Conservation (phyloP, 1,140 invertebrate genomes). For the Panagrolaimus sp. region DNA sequence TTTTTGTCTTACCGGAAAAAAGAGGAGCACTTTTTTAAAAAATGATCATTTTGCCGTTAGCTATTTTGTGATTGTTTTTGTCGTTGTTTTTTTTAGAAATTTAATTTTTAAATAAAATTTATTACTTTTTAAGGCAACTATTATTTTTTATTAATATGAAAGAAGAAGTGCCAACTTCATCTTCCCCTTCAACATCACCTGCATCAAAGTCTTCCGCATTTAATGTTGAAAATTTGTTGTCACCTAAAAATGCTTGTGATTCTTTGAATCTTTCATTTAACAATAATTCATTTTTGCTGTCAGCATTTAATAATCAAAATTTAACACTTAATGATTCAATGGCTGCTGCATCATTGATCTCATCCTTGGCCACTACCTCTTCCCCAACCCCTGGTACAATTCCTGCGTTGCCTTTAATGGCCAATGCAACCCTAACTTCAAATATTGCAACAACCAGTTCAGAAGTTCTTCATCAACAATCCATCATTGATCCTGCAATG, state of each 20-base stretch:
- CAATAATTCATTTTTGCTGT: background rate
- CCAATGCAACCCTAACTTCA: background rate
- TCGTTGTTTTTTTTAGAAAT: constrained; percentile 1
- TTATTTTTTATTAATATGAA: background rate
- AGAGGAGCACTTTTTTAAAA: background rate
- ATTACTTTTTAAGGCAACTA: constrained; percentile 1
- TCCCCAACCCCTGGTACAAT: background rate
- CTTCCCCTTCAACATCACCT: background rate
- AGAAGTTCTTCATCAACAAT: background rate
- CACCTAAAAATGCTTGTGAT: constrained; percentile 1
- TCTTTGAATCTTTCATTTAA: constrained; percentile 14
- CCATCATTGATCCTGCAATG: background rate
- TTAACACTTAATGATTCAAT: background rate
- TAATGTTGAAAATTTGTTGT: constrained; percentile 15
- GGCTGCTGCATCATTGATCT: constrained; percentile 3
- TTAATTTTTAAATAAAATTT: background rate
- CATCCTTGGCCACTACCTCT: background rate
- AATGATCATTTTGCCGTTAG: constrained; percentile 10
- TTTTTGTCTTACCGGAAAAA: constrained; percentile 13
- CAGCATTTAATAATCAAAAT: background rate
- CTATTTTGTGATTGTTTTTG: constrained; percentile 11
- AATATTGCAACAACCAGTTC: background rate
- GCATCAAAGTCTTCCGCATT: background rate
- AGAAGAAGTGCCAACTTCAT: background rate
- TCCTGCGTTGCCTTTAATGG: background rate